Base-by-base conservation (phyloP, 2,113 vertebrate genomes). In the Penelope pileata region DNA sequence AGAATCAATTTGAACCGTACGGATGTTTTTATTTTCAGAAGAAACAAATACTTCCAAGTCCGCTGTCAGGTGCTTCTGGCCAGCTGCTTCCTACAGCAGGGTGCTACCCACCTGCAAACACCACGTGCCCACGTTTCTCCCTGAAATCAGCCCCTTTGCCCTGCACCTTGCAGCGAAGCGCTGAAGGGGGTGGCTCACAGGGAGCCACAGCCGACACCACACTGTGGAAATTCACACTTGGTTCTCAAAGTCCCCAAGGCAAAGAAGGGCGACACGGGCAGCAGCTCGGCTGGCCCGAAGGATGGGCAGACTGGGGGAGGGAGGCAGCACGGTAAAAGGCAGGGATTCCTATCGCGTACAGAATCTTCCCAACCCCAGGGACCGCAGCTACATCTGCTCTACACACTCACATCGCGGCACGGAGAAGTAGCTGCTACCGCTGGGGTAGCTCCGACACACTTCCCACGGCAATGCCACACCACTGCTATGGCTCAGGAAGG, bases 321-420 rank as follows among this genome's bases (percentile, higher is more conserved):
- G 27, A 26, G 59, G n/a, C 43, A 88, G n/a, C 8, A 1, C 40
- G 13, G 50, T 10, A 47, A 26, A 15, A 64, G 22, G 30, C 24
- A 0, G 0, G 38, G 43, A 63, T 54, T 56, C 51, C 15, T 16
- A 58, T 7, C 12, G 36, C 6, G 14, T 38, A 53, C 21, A 69
- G 47, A 79, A 69, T 10, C 7, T 21, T n/a, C 45, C 17, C 64
- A 38, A 32, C 26, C 14, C 38, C 2, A 2, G 7, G 16, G 26
- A 56, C 30, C 6, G 7, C 27, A 62, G 47, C 42, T 75, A 45
- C 82, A 51, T 12, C 34, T 42, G 10, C 32, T 68, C 47, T 48
- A 48, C 73, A n/a, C 4, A 14, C 10, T 24, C 4, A 47, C 3
- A n/a, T 27, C 3, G 0, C 3, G 17, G 26, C 11, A 56, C 36